Evolutionary conservation across 2,888 invertebrate species (phyloP).

Genomic region (Lasioglossum vierecki): DNA sequence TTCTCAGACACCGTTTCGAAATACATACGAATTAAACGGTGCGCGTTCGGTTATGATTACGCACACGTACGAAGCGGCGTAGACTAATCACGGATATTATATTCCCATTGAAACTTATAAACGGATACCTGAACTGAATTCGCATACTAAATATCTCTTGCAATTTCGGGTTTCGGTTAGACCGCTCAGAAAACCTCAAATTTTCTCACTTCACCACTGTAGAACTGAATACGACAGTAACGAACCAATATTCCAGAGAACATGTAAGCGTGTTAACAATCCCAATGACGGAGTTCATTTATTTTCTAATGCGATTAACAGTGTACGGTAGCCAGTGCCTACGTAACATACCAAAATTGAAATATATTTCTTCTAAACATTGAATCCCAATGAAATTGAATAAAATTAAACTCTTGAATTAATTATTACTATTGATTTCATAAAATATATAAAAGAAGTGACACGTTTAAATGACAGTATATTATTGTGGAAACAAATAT

Average conservation of each 20-base stretch:
- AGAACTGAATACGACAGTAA: neutral
- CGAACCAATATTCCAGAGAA: neutral
- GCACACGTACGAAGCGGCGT: neutral
- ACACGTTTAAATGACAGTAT: too few species aligned
- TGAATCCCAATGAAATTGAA: neutral
- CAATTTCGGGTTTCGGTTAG: neutral
- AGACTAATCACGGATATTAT: neutral
- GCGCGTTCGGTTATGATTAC: neutral
- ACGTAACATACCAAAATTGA: neutral
- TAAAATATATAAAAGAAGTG: too few species aligned
- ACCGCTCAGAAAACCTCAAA: slow-evolving; percentile 1
- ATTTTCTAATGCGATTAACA: neutral
- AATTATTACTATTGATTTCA: too few species aligned
- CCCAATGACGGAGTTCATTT: neutral
- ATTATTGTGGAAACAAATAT: too few species aligned
- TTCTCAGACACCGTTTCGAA: neutral
- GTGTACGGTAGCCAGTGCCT: neutral
- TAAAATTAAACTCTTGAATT: neutral
- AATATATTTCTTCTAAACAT: neutral
- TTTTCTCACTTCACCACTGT: neutral
- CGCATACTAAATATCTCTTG: neutral
- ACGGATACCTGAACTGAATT: neutral
- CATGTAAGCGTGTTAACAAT: slow-evolving; percentile 1
- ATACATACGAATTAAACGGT: neutral
- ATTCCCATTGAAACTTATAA: neutral